Base-by-base conservation (phyloP, 2,888 invertebrate genomes). In the Chouioia cunea region DNA sequence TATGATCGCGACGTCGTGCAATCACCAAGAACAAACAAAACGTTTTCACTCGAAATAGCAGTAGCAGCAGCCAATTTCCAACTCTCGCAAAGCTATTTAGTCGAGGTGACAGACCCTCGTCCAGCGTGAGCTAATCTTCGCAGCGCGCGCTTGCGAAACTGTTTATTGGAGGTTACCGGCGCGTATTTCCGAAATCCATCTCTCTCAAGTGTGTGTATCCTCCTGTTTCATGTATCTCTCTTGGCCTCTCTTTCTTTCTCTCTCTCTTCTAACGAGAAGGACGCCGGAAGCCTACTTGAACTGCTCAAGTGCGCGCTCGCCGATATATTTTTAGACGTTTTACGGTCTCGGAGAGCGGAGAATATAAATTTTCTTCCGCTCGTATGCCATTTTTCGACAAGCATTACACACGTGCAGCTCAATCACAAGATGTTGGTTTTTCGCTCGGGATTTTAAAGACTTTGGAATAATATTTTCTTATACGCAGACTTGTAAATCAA, bases 311-410 rank as follows among this genome's bases (percentile, higher is more conserved):
- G 6, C 36, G 12, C 36, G 8, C 10, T 50, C 50, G 50, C 10
- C 3, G 16, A 18, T 50, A 18, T 50, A 71, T 67, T 71, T 71
- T 67, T 71, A 71, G 71, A 67, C 22, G 10, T 36, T 64, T 64
- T 71, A 67, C 64, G 59, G 44, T 22, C 57, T 20, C 36, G 48
- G 46, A 2, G n/a, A 43, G 52, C 46, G 47, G 23, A 36, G 67
- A 50, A 56, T 60, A 64, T 64, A 64, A 71, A 71, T 67, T 71
- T 71, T 20, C 22, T n/a, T 22, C 44, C 52, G 10, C 53, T 44
- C 44, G 20, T 16, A n/a, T 16, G 15, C 20, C 36, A 18, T 50
- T 50, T 50, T 50, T 18, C 36, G 36, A 36, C 36, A 14, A 14
- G 12, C 46, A 46, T 15, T 46, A 10, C 50, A 50, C 50, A 10